Evolutionary conservation across 2,797 vertebrate genomes (phyloP).

Genomic region (Chrysocyon brachyurus): DNA sequence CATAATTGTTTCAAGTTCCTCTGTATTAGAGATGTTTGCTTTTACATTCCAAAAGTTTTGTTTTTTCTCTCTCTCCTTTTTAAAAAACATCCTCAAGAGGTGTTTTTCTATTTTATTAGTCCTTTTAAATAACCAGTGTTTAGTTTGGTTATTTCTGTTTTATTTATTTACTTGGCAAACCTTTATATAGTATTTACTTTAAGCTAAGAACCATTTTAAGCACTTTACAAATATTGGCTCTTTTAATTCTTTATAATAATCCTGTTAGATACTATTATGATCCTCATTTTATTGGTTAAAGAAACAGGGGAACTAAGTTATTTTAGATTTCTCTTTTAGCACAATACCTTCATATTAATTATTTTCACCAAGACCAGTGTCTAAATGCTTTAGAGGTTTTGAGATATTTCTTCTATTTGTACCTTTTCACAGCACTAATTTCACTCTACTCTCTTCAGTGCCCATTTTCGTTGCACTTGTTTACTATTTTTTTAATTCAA

Average conservation of each 20-base stretch:
- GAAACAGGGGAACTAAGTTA: background rate
- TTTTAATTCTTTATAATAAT: background rate
- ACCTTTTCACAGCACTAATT: background rate
- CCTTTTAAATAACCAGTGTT: background rate
- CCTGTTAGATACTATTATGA: background rate
- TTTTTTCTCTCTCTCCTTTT: background rate
- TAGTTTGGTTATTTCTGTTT: background rate
- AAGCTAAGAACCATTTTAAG: background rate
- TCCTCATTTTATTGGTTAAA: background rate
- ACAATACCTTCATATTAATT: background rate
- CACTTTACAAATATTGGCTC: background rate
- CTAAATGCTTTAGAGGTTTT: background rate
- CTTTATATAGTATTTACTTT: background rate
- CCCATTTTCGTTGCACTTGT: background rate
- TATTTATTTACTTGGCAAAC: conserved; percentile 33
- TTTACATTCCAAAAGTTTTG: background rate
- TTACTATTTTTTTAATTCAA: background rate
- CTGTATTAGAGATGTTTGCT: background rate
- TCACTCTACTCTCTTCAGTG: background rate
- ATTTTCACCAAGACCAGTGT: background rate
- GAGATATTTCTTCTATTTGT: background rate
- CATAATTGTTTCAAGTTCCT: background rate
- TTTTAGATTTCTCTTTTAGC: background rate
- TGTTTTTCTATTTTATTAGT: background rate
- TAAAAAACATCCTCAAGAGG: background rate